Evolutionary conservation across 2,888 invertebrate species (phyloP), one percentile per base, ranked within the genome.

Genomic region (Tridacna gigas): DNA sequence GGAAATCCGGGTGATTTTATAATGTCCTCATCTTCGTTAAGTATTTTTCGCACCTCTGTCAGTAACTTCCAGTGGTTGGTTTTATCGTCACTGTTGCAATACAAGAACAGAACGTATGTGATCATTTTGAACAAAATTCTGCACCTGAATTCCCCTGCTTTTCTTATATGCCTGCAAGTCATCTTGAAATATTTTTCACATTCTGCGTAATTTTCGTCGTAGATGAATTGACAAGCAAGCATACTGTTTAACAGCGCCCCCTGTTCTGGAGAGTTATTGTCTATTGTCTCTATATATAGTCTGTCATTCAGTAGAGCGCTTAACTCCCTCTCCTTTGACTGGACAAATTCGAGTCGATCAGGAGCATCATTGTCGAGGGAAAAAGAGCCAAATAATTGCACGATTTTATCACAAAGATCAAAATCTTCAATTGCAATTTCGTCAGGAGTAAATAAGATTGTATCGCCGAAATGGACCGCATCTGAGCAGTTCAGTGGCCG

Each of bases 171-270:
- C 56, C 56, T 15, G 56, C 56, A 56, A 56, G 18, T 20, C 20
- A 3, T 5, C 11, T 56, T 56, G 1, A 56, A 56, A 9, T 20
- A 56, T 3, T 15, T 20, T 20, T 56, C 56, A 56, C 56, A 20
- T 56, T 56, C 56, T 20, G 3, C 18, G 9, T 22, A 63, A n/a
- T 63, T 22, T 13, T 22, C 63, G 13, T 22, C 25, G 63, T 63
- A 63, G 25, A 63, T 25, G 25, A 25, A 63, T 22, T 63, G 63
- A 22, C 63, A 63, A 20, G 63, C 63, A 13, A 63, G 63, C 63
- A 63, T 63, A 22, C 63, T 63, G 25, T 63, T 63, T 4, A 63
- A 63, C 13, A 63, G 63, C 12, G 63, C 63, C 13, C 63, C 63
- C 22, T 63, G 63, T 22, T 63, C 63, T 3, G 63, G 7, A 13